Percentiles rank a stretch among this genome's conserved stretches.
These are phyloP conservation scores for Alectura lathami DNA, from an alignment of 2,113 vertebrate species.

Conservation along the genomic window DNA sequence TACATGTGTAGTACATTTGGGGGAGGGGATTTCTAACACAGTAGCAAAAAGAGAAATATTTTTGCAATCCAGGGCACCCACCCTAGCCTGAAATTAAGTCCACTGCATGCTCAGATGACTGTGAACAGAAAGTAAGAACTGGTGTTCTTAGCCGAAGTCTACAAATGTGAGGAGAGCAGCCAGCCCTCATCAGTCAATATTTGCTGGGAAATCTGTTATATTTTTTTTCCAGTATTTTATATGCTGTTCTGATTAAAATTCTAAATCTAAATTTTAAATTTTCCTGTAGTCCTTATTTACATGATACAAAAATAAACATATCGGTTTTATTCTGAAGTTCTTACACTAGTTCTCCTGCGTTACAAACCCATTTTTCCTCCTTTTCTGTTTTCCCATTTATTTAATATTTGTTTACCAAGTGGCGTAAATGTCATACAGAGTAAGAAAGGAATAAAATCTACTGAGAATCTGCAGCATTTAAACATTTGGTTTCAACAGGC, in stretches of 20 bases:
- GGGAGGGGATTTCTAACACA: neutral
- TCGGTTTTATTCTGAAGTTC: neutral
- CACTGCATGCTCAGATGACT: neutral
- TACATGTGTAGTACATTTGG: rapidly evolving
- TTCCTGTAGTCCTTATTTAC: neutral
- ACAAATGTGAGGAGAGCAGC: neutral
- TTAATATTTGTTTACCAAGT: neutral
- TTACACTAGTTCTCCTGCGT: neutral
- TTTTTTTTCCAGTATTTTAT: neutral
- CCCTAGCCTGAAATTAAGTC: neutral
- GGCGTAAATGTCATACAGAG: neutral
- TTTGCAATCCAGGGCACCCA: neutral
- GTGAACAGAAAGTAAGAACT: neutral
- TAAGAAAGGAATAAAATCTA: neutral
- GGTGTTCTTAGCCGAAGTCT: neutral
- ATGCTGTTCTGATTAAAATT: neutral
- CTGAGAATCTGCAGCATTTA: neutral
- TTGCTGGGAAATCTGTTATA: neutral
- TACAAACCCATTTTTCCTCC: neutral
- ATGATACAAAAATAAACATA: neutral
- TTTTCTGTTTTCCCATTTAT: neutral
- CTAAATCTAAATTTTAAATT: neutral
- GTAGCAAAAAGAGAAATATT: neutral
- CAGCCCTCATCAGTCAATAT: neutral
- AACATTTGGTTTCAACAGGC: neutral